Conservation (phyloP, 1,140 invertebrate genomes). For the Diuraphis noxia region DNA sequence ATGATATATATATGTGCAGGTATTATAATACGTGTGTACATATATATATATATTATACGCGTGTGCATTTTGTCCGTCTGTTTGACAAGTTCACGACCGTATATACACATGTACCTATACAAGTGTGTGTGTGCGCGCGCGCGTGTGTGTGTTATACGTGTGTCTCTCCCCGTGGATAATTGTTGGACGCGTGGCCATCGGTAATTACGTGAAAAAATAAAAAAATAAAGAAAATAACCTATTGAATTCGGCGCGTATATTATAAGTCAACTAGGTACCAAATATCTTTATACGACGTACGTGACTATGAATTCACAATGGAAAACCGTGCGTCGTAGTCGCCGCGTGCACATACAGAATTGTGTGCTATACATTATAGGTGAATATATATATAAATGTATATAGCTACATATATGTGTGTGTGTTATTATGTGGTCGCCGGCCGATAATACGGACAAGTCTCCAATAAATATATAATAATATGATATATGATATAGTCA, state of each 20-base stretch:
- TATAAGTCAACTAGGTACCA: slow-evolving; percentile 37
- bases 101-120: not conserved
- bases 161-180: slow-evolving; percentile 52
- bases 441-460: slow-evolving; percentile 16
- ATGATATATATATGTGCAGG: not conserved
- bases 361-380: not conserved
- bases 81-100: slow-evolving; percentile 49
- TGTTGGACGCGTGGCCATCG: slow-evolving; percentile 46
- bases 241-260: slow-evolving; percentile 47
- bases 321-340: not conserved
- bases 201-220: slow-evolving; percentile 47
- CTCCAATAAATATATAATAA: not conserved
- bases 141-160: not conserved
- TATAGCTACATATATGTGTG: not conserved
- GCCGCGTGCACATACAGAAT: not conserved
- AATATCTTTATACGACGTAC: slow-evolving; percentile 49
- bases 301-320: slow-evolving; percentile 48
- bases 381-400: fast-evolving
- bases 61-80: slow-evolving; percentile 25
- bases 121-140: too few species aligned
- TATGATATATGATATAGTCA: not conserved
- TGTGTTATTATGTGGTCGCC: not conserved
- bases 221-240: slow-evolving; percentile 33
- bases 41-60: not conserved
- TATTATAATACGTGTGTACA: not conserved